These are phyloP conservation scores for Nothocercus julius DNA, from an alignment of 2,113 vertebrate species.

Conservation along the genomic window DNA sequence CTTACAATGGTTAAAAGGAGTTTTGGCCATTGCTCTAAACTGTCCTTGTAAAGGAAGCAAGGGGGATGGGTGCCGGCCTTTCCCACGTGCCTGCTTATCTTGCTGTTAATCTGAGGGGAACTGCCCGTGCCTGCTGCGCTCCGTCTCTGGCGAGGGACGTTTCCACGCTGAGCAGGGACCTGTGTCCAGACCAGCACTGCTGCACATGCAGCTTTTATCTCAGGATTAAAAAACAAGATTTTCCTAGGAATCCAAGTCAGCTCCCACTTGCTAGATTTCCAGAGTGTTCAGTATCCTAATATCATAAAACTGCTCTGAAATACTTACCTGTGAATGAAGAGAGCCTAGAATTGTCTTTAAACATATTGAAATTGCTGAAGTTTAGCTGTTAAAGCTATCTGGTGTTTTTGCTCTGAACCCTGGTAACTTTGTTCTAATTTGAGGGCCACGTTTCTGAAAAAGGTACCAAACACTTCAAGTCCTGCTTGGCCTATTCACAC, in stretches of 20 bases:
- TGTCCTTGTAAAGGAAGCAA: neutral
- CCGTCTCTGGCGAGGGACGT: neutral
- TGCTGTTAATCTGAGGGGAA: neutral
- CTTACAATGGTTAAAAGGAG: neutral
- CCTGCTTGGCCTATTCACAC: neutral
- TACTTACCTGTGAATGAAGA: neutral
- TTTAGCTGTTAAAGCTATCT: neutral
- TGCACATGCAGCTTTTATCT: neutral
- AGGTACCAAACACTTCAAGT: neutral
- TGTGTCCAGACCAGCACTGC: neutral
- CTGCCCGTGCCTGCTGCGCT: accelerated
- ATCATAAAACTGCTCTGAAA: neutral
- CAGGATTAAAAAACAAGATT: neutral
- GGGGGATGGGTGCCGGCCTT: neutral
- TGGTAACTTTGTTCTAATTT: neutral
- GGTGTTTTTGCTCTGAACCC: neutral
- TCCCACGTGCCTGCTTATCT: too few species aligned
- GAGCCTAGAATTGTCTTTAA: neutral
- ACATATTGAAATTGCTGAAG: neutral
- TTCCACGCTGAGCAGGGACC: neutral
- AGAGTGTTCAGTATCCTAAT: neutral
- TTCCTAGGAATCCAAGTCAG: neutral
- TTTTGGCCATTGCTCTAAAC: too few species aligned
- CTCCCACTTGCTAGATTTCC: neutral
- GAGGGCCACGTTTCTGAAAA: neutral